phyloP scores from a whole-genome alignment of 1,140 invertebrate species.

The Anoplophora glabripennis region DNA sequence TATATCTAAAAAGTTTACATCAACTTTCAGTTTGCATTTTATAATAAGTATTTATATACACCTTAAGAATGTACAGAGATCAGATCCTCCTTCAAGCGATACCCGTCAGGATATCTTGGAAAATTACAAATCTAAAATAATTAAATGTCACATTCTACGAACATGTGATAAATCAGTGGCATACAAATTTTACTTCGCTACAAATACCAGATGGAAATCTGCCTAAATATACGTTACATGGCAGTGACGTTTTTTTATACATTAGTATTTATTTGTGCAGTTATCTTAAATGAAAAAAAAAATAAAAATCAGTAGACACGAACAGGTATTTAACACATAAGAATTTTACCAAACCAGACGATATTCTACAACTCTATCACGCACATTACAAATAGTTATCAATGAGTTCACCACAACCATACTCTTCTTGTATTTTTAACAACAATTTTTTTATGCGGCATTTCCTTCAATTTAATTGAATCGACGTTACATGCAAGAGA shows the following conservation, averaged over 20 bases:
- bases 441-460: too few relatives aligned
- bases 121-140: slow-evolving; percentile 27
- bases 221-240: slow-evolving; percentile 39
- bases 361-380: too few relatives aligned
- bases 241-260: slow-evolving; percentile 42
- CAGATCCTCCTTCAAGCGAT: slow-evolving; percentile 22
- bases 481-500: too few relatives aligned
- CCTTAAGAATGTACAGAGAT: slow-evolving; percentile 34
- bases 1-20: slow-evolving; percentile 26
- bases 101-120: slow-evolving; percentile 25
- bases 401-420: too few relatives aligned
- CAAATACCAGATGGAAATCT: slow-evolving; percentile 34
- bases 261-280: slow-evolving; percentile 38
- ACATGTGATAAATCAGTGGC: slow-evolving; percentile 6
- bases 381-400: too few relatives aligned
- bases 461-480: too few relatives aligned
- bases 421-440: too few relatives aligned
- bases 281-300: slow-evolving; percentile 8
- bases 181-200: slow-evolving; percentile 27
- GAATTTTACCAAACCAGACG: too few relatives aligned
- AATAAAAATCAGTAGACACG: slow-evolving; percentile 3
- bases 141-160: slow-evolving; percentile 3
- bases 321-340: too few relatives aligned
- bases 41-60: slow-evolving; percentile 33
- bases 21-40: slow-evolving; percentile 15